Evolutionary conservation across 2,113 vertebrate species (phyloP), one percentile per base, ranked within the genome.

Genomic region (Raphicerus campestris): DNA sequence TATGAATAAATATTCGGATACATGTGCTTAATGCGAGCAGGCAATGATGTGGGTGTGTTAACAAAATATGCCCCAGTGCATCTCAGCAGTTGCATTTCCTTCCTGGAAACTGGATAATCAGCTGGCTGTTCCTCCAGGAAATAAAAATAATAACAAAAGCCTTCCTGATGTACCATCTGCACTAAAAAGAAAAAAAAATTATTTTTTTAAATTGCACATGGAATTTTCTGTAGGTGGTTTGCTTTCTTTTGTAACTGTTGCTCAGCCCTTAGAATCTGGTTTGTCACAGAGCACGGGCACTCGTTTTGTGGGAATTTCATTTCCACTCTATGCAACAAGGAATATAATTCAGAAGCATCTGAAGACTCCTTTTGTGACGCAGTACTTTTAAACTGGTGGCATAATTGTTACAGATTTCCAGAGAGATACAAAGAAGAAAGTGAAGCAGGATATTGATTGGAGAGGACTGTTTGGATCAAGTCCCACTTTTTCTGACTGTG

Each of bases 261-360:
- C 39, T 89, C 95, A 94, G 63, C 53, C 53, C 24, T 88, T 42
- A 53, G 70, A 84, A 81, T 96, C 20, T 92, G 53, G n/a, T 93
- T 88, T 86, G 49, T 84, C 22, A 51, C 3, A 60, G 61, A 95
- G 20, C 10, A 85, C 8, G 39, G 60, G 7, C 35, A 55, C 47
- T 89, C 42, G 5, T 81, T 97, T 55, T 53, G 75, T 92, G 84
- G 47, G 22, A 89, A 73, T 87, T 24, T 66, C 55, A 28, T 89
- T 90, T 89, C 60, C 1, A 47, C 30, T 86, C 30, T 32, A 3
- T 47, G 28, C 39, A n/a, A 55, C 51, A 91, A 90, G 84, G 51
- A 89, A 60, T 53, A 63, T 77, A 88, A 88, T 61, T 75, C 22
- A 26, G n/a, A 73, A 77, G 9, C 55, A 13, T 85, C 49, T 61